A percentile compares a stretch with the other conserved stretches of the same genome.
phyloP scores from a whole-genome alignment of 2,797 vertebrate genomes.

The Cetoscarus ocellatus region DNA sequence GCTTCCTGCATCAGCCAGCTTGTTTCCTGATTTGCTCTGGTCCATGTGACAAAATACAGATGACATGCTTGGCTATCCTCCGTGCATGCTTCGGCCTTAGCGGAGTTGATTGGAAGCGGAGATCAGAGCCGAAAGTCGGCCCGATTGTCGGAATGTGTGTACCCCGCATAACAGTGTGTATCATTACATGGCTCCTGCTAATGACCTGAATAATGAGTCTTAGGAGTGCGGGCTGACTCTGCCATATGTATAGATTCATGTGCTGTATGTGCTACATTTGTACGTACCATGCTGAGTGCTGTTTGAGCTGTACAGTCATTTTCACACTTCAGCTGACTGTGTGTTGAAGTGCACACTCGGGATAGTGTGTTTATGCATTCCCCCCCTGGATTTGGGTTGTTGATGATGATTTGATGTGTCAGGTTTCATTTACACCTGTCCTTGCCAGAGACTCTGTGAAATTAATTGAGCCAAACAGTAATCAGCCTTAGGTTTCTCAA shows the following conservation, averaged over 20 bases:
- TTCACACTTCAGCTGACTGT: conserved; percentile 39
- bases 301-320: conserved; percentile 39
- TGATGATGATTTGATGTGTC: conserved; percentile 71
- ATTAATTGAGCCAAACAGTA: conserved; percentile 69
- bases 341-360: conserved; percentile 3
- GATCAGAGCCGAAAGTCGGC: too few relatives aligned
- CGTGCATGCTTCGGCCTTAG: too few relatives aligned
- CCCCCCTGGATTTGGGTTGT: conserved; percentile 31
- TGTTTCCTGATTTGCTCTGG: too few relatives aligned
- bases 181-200: conserved; percentile 6
- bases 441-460: conserved; percentile 64
- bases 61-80: too few relatives aligned
- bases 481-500: conserved; percentile 60
- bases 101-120: too few relatives aligned
- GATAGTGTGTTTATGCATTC: conserved; percentile 16
- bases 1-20: too few relatives aligned
- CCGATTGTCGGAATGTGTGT: too few relatives aligned
- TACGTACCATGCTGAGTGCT: conserved; percentile 23
- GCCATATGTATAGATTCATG: conserved; percentile 22
- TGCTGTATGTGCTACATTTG: conserved; percentile 27
- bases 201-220: conserved; percentile 4
- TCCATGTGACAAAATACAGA: too few relatives aligned
- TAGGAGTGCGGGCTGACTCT: neutral
- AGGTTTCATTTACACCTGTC: conserved; percentile 76
- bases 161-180: neutral